These are phyloP conservation scores for Macrobrachium nipponense DNA, from an alignment of 1,140 invertebrate species.

Conservation along the genomic window DNA sequence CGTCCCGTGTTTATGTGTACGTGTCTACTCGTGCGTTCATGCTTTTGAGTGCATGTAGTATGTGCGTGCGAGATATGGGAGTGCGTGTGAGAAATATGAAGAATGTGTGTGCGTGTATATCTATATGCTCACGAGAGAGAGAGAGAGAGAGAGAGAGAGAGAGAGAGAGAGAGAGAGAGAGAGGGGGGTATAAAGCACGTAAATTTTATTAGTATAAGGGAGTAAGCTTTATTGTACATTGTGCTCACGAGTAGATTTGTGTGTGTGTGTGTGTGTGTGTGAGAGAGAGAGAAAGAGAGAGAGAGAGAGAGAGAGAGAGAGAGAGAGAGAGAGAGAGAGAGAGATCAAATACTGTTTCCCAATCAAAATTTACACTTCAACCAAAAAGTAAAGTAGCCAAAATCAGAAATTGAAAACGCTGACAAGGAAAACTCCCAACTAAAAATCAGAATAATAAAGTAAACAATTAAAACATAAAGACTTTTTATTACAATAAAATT, in stretches of 20 bases:
- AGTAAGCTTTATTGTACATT: neutral
- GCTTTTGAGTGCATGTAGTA: too few relatives aligned
- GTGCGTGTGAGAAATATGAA: too few relatives aligned
- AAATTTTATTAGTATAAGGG: too few relatives aligned
- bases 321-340: conserved; percentile 8
- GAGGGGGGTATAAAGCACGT: too few relatives aligned
- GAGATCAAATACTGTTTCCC: neutral
- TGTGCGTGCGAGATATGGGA: too few relatives aligned
- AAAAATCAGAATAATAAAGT: neutral
- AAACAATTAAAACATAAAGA: neutral
- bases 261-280: too few relatives aligned
- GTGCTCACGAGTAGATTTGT: neutral
- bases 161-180: too few relatives aligned
- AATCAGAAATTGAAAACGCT: neutral
- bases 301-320: conserved; percentile 8
- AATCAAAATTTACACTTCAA: too few relatives aligned
- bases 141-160: too few relatives aligned
- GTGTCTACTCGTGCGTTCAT: too few relatives aligned
- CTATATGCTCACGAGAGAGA: neutral
- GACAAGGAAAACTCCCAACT: neutral
- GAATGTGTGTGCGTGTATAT: neutral
- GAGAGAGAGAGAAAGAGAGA: conserved; percentile 2
- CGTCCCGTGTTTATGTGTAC: too few relatives aligned
- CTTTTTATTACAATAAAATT: neutral
- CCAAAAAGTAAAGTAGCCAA: neutral